Conservation (phyloP, 2,113 vertebrate genomes). For the Pluvialis apricaria region DNA sequence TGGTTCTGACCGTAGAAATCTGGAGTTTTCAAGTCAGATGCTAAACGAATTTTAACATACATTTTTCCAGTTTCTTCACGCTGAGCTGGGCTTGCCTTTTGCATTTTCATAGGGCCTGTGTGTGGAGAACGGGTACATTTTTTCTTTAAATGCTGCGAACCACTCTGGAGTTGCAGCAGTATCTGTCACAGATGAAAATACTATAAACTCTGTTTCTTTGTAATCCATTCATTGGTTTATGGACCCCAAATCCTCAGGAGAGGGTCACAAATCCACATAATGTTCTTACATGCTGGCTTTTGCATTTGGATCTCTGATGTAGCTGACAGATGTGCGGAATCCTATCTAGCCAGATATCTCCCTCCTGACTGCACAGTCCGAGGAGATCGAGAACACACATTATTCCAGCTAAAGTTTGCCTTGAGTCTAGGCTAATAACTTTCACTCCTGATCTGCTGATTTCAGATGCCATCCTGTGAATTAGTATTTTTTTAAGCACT, state of each 20-base stretch:
- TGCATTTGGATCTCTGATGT: constrained; percentile 54
- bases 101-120: not conserved
- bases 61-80: not conserved
- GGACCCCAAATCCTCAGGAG: constrained; percentile 38
- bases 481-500: not conserved
- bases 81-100: not conserved
- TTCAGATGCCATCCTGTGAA: not conserved
- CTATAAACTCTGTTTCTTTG: constrained; percentile 23
- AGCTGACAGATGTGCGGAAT: constrained; percentile 64
- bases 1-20: not conserved
- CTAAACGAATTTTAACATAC: not conserved
- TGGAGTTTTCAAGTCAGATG: not conserved
- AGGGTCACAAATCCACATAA: constrained; percentile 56
- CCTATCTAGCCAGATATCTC: constrained; percentile 50
- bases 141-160: not conserved
- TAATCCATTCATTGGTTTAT: constrained; percentile 55
- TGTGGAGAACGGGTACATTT: not conserved
- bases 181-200: constrained; percentile 35
- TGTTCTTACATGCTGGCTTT: constrained; percentile 48
- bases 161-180: not conserved
- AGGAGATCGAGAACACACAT: not conserved
- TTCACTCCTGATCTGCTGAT: not conserved
- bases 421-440: not conserved
- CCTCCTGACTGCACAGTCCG: not conserved
- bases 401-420: not conserved